Base-by-base conservation (phyloP, 2,888 invertebrate species). In the Epirrita christyi region DNA sequence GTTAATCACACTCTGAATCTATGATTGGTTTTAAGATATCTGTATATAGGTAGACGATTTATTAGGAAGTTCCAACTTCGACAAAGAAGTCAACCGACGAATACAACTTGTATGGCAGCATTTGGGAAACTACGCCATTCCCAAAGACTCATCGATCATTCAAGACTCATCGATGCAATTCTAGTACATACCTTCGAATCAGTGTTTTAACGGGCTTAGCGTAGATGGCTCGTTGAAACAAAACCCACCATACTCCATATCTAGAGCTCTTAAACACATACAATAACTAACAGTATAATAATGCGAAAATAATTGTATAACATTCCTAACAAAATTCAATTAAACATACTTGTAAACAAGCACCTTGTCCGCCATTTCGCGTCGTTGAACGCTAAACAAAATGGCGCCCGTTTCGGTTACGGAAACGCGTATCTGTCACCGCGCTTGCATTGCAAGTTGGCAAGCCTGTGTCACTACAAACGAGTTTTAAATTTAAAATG, bases 381-480 rank as follows among this genome's bases (percentile, higher is more conserved):
- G 81, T 46, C 38, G 66, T 64, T 73, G 62, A 71, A 56, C 71
- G 73, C 72, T 73, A 77, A 82, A 85, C 90, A 91, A 91, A 83
- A 91, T 91, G 91, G 90, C 75, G 66, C 73, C 85, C 81, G 80
- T 86, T 90, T 88, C 79, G 88, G 86, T 81, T 82, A 82, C 88
- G 88, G 90, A 91, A 89, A 87, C 85, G 87, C 84, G 86, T 88
- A 88, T 88, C 89, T 89, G 90, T 89, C 89, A 89, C 81, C 85
- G 78, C 74, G 41, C 21, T 27, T 41, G 54, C 50, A 59, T 54
- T 42, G 54, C 42, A 42, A 49, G 54, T 46, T 4, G 41, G 21
- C 13, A 11, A 37, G 21, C 36, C 28, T 27, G 29, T 28, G n/a
- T 40, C 53, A 53, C 58, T 49, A 7, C 1, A 6, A 11, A 47